A percentile compares a stretch with the other conserved stretches of the same genome.
Conservation (phyloP, 2,888 invertebrate genomes). For the Plebejus argus region DNA sequence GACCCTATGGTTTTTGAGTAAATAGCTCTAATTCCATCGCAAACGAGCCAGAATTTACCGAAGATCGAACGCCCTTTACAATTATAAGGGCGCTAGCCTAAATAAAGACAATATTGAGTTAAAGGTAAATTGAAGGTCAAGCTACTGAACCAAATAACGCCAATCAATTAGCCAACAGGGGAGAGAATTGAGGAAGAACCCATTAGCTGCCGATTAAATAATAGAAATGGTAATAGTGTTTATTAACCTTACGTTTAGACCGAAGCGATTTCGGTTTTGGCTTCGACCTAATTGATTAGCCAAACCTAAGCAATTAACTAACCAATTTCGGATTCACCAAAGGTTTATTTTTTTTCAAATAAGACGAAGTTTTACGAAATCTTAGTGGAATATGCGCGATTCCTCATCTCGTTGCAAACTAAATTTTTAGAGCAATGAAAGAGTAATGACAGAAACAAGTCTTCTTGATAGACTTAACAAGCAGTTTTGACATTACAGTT, state of each 20-base stretch:
- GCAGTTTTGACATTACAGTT: too few relatives aligned
- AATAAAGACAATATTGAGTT: slow-evolving; percentile 11
- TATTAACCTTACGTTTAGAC: not conserved
- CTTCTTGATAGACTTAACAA: too few relatives aligned
- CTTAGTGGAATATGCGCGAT: too few relatives aligned
- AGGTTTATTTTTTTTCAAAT: too few relatives aligned
- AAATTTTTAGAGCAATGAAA: too few relatives aligned
- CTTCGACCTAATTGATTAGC: not conserved
- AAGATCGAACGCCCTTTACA: not conserved
- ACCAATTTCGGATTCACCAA: not conserved
- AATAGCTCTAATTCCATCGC: not conserved
- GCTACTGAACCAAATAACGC: not conserved
- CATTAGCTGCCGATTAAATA: not conserved
- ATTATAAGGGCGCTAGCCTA: slow-evolving; percentile 14
- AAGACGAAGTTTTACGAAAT: too few relatives aligned
- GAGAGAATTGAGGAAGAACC: slow-evolving; percentile 9
- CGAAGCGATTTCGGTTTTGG: not conserved
- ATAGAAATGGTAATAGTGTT: not conserved
- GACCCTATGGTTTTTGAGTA: not conserved
- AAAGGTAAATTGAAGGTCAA: not conserved
- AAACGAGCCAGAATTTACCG: not conserved
- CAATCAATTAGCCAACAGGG: not conserved
- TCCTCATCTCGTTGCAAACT: too few relatives aligned
- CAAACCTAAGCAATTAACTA: not conserved
- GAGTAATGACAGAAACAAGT: too few relatives aligned